These are phyloP conservation scores for Ectropis crepuscularia DNA, from an alignment of 2,888 invertebrate genomes.

Conservation along the genomic window DNA sequence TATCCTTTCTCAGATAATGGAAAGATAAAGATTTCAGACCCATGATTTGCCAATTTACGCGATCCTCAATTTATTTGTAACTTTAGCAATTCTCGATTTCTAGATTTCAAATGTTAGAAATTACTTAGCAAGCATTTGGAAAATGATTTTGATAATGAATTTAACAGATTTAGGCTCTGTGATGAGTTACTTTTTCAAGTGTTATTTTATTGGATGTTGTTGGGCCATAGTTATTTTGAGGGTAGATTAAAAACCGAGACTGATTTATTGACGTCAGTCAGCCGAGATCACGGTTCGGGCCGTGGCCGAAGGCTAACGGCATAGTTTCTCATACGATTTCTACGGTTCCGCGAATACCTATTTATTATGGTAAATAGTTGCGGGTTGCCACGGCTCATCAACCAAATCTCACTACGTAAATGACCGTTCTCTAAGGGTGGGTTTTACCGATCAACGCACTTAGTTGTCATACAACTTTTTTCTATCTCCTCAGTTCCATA, in stretches of 20 bases:
- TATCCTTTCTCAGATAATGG: conserved; percentile 13
- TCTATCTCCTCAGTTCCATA: too few species aligned
- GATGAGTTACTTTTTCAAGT: not conserved
- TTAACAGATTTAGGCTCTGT: not conserved
- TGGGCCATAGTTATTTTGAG: conserved; percentile 38
- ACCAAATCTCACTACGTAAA: conserved; percentile 46
- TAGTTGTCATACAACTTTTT: too few species aligned
- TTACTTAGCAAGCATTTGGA: not conserved
- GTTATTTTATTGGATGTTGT: conserved; percentile 4
- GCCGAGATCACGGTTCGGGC: conserved; percentile 43
- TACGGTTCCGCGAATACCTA: conserved; percentile 47
- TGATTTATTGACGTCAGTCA: conserved; percentile 53
- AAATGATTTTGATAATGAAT: not conserved
- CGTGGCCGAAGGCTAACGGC: conserved; percentile 63
- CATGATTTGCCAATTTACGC: conserved; percentile 40
- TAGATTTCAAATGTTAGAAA: not conserved
- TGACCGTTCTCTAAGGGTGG: conserved; percentile 49
- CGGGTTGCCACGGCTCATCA: conserved; percentile 60
- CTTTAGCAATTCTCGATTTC: conserved; percentile 10
- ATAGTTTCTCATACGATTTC: conserved; percentile 44
- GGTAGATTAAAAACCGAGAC: conserved; percentile 50
- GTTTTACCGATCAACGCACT: not conserved
- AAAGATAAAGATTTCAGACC: conserved; percentile 38
- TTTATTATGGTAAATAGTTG: conserved; percentile 67
- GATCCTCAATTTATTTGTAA: conserved; percentile 11